A percentile compares a stretch with the other conserved stretches of the same genome.
Evolutionary conservation across 1,140 invertebrate species (phyloP).

Genomic region (Ridgeia piscesae): DNA sequence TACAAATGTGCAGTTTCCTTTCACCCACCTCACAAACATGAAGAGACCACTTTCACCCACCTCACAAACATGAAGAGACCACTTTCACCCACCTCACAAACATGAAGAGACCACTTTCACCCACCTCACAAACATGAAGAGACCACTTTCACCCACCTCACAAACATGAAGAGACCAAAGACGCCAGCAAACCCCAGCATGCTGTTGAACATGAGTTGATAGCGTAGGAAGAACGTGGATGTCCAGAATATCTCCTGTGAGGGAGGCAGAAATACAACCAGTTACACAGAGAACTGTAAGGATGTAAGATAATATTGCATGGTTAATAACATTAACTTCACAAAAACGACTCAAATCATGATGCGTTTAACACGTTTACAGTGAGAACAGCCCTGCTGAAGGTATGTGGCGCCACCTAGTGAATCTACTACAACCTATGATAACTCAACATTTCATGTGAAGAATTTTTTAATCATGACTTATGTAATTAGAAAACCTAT

Average conservation of each 20-base stretch:
- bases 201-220: slow-evolving; percentile 26
- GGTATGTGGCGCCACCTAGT: neutral
- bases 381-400: neutral
- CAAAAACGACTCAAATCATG: neutral
- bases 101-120: slow-evolving; percentile 20
- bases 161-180: slow-evolving; percentile 30
- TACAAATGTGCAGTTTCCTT: neutral
- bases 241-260: slow-evolving; percentile 30
- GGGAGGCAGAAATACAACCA: neutral
- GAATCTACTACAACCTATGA: neutral
- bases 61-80: too few relatives aligned
- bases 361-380: too few relatives aligned
- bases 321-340: neutral
- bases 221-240: slow-evolving; percentile 24
- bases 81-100: slow-evolving; percentile 25
- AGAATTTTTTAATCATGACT: neutral
- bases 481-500: neutral
- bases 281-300: too few relatives aligned
- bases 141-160: slow-evolving; percentile 12
- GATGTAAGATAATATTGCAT: neutral
- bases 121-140: slow-evolving; percentile 15
- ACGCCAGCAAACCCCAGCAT: slow-evolving; percentile 28
- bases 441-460: neutral
- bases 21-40: slow-evolving; percentile 28
- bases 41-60: too few relatives aligned